Evolutionary conservation across 1,140 invertebrate species (phyloP), one percentile per base, ranked within the genome.

Genomic region (Trichonephila inaurata): DNA sequence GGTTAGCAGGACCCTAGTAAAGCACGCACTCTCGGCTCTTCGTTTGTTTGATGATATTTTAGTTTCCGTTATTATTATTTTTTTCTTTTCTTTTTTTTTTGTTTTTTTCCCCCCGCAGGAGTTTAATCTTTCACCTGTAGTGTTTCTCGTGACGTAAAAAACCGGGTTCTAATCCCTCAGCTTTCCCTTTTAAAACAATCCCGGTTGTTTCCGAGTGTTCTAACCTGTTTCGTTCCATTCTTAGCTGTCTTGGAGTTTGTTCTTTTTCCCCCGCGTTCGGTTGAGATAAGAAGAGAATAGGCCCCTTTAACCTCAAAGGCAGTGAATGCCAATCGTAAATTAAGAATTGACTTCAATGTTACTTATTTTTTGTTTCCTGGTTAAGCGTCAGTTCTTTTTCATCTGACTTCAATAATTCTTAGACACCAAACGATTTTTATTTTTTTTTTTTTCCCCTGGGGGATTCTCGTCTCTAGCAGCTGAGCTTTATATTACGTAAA

Each of bases 1-100:
- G 91, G 91, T 92, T 92, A 92, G 82, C 82, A 40, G 91, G 91
- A 92, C 91, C 91, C 44, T 51, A 83, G 51, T 92, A 72, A 91
- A 92, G 91, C 91, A 92, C 91, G 91, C 91, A 87, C 91, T 72
- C 62, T 24, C 89, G 16, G 58, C 64, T 77, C 60, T 44, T 28
- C 33, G 72, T 85, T 69, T 92, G 77, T 28, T 82, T 86, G 91
- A 92, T 92, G 85, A 60, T 92, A 87, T 92, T 92, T 92, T 92
- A 77, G 90, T 92, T 92, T 92, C 91, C 85, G 91, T 92, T 92
- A 60, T 92, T 72, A 72, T 87, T 87, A 61, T 92, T 87, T 18
- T 58, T 28, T 33, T 77, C 28, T 28, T 28, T 28, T 28, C 1
- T 28, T 58, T 28, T 33, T 77, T 51, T 28, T 60, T 44, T 81